Conservation (phyloP, 2,113 vertebrate genomes). For the Solea senegalensis region DNA sequence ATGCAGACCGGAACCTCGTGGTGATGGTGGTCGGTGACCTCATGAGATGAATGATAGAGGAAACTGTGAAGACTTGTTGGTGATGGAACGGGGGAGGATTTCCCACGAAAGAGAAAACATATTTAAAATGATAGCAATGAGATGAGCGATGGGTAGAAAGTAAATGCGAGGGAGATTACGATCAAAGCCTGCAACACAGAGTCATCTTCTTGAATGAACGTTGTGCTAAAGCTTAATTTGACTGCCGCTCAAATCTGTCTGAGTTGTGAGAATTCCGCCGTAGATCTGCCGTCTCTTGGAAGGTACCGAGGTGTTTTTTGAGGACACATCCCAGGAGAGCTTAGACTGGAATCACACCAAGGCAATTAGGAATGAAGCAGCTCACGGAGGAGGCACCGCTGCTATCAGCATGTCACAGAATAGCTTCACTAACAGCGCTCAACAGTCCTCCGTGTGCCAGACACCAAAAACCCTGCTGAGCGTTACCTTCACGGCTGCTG, state of each 20-base stretch:
- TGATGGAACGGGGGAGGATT: too few relatives aligned
- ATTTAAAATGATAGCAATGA: too few relatives aligned
- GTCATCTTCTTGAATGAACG: too few relatives aligned
- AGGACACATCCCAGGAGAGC: constrained; percentile 25
- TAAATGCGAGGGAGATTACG: too few relatives aligned
- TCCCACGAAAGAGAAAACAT: too few relatives aligned
- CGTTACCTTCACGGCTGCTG: constrained; percentile 47
- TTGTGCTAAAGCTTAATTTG: too few relatives aligned
- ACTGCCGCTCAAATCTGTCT: not conserved
- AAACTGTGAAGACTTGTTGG: too few relatives aligned
- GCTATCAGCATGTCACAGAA: constrained; percentile 39
- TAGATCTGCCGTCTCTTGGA: constrained; percentile 9
- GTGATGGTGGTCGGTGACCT: too few relatives aligned
- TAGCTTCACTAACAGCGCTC: constrained; percentile 14
- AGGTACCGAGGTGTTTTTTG: constrained; percentile 11
- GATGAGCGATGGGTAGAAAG: too few relatives aligned
- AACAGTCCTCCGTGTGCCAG: constrained; percentile 17
- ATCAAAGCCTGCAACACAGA: too few relatives aligned
- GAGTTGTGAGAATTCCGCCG: not conserved
- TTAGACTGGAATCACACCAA: constrained; percentile 35
- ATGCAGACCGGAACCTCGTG: too few relatives aligned
- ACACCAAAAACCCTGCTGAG: constrained; percentile 30
- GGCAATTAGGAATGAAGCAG: constrained; percentile 21
- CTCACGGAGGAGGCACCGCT: constrained; percentile 22
- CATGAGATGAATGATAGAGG: too few relatives aligned